Conservation (phyloP, 35 echinoderm and acorn worm species). For the Patiria miniata region DNA sequence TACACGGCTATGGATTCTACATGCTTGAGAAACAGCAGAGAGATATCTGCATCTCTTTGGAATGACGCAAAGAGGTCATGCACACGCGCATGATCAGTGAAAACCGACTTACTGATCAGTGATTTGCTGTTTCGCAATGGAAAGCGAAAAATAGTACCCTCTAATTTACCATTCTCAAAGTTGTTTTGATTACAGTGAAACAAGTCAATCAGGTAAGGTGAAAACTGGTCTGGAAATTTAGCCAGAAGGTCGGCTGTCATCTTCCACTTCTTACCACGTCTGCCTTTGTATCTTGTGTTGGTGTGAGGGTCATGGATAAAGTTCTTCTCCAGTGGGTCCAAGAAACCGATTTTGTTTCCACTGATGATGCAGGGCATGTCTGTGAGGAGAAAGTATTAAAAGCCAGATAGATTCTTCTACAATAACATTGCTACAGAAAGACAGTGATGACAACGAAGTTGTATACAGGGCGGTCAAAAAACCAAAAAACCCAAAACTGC, state of each 20-base stretch:
- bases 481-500: too few relatives aligned
- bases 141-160: conserved; percentile 27
- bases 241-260: neutral
- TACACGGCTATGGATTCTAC: conserved; percentile 16
- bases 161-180: neutral
- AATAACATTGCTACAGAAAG: too few relatives aligned
- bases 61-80: neutral
- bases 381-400: neutral
- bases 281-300: conserved; percentile 14
- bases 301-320: conserved; percentile 23
- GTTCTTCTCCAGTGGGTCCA: conserved; percentile 26
- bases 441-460: too few relatives aligned
- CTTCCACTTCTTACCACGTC: conserved; percentile 34
- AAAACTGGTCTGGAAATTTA: conserved; percentile 27
- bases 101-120: neutral
- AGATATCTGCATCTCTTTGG: conserved; percentile 34
- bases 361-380: conserved; percentile 28
- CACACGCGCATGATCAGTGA: neutral
- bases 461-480: too few relatives aligned
- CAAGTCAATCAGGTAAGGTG: neutral
- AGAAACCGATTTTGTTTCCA: conserved; percentile 25
- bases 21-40: conserved; percentile 40
- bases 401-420: too few relatives aligned
- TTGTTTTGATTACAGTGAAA: neutral
- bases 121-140: neutral